phyloP scores from a whole-genome alignment of 30 jellyfish, hydroid and myxozoan species.

The Pseudorhiza aurosa region DNA sequence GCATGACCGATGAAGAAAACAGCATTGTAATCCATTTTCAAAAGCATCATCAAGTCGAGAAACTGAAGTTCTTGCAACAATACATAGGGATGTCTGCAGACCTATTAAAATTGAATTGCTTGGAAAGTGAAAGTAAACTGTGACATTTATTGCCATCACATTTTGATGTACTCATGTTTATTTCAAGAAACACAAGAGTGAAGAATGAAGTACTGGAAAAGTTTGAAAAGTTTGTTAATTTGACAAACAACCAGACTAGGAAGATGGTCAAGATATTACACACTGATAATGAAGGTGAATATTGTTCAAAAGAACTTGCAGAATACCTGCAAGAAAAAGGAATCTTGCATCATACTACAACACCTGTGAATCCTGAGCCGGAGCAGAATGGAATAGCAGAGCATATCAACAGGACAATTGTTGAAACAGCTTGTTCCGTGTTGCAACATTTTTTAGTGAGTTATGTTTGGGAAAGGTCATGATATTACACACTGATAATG shows the following conservation, averaged over 20 bases:
- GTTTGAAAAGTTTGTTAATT: conserved; percentile 35
- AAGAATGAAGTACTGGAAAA: conserved; percentile 43
- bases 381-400: conserved; percentile 41
- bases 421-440: conserved; percentile 28
- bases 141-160: conserved; percentile 22
- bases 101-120: conserved; percentile 18
- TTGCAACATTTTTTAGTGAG: too few species aligned
- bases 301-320: conserved; percentile 11
- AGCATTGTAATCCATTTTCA: conserved; percentile 33
- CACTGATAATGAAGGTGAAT: conserved; percentile 62
- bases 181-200: conserved; percentile 9
- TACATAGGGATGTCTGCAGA: conserved; percentile 47
- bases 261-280: conserved; percentile 12
- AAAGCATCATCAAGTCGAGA: conserved; percentile 17
- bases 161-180: not conserved
- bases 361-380: conserved; percentile 41
- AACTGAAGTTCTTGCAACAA: conserved; percentile 13
- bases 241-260: conserved; percentile 12
- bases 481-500: conserved; percentile 45
- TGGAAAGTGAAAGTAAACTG: conserved; percentile 37
- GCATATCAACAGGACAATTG: conserved; percentile 43
- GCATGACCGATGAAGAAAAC: conserved; percentile 8
- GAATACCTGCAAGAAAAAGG: conserved; percentile 19
- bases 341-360: conserved; percentile 15
- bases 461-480: too few species aligned